Base-by-base conservation (phyloP, 2,888 invertebrate genomes). In the Euplagia quadripunctaria region DNA sequence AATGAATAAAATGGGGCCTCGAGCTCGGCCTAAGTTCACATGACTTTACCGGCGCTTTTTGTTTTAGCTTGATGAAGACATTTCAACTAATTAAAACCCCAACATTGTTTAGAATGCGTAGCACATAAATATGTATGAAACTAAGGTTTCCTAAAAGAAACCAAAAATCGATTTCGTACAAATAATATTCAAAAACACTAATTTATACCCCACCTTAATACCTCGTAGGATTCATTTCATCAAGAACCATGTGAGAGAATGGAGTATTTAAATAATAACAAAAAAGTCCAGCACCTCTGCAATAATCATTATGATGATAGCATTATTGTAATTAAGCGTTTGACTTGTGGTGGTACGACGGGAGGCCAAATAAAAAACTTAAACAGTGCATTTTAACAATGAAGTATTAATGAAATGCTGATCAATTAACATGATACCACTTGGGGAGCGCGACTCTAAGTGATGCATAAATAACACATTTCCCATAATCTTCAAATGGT, bases 381-480 rank as follows among this genome's bases (percentile, higher is more conserved):
- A 86, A 87, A 85, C 82, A 87, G 83, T 78, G 86, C 77, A 85
- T 88, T 81, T 86, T 85, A 90, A 91, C 90, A 92, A 93, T 90
- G 87, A 87, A 82, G 85, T 88, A 91, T 91, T 93, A 92, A 94
- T 94, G 91, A 94, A 91, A 89, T 88, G 88, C 85, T 86, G 91
- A 89, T 89, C 89, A 93, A 94, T 94, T 93, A 94, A 91, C 89
- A 90, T 91, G 89, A 90, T 86, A 83, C 82, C 91, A 75, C 93
- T 78, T 90, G 88, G 93, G 93, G 92, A 85, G 92, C 85, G 89
- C 83, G 80, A 86, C 88, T 89, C 87, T 85, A 89, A 89, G 87
- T 89, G 92, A 91, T 92, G 92, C 89, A 94, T 93, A 93, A 93
- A 93, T 92, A 93, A 91, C 90, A 88, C 83, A 88, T 91, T 91